Evolutionary conservation across 2,797 vertebrate species (phyloP), one percentile per base, ranked within the genome.

Genomic region (Capromys pilorides): DNA sequence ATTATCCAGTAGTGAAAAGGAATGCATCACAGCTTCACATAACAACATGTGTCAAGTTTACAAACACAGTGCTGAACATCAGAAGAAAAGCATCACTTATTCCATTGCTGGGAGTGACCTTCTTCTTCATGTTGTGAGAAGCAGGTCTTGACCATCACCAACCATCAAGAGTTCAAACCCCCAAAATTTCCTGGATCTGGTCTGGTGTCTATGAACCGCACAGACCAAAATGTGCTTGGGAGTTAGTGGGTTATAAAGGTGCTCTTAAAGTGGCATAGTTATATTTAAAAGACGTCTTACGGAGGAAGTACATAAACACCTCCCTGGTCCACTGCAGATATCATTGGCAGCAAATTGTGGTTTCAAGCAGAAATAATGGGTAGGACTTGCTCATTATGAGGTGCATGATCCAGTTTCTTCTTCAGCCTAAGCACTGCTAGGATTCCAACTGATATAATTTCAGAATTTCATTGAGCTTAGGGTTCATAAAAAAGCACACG

Each of bases 311-410:
- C 19, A 39, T 54, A 45, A 78, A 67, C 13, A 1, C 4, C 49
- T 41, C 16, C 0, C 5, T 33, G 31, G 14, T 12, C 36, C 57
- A 19, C n/a, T 79, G 57, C 61, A n/a, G 33, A 84, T 28, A 66
- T 21, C 49, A 31, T 61, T 95, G 45, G 73, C 33, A 59, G 88
- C 12, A 71, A 45, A 26, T 16, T 88, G 18, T 22, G 28, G 57
- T 67, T 90, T 92, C n/a, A 85, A 86, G 57, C 33, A 80, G 82
- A 94, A 97, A 57, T 61, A 64, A 57, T 4, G 18, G 31, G 21
- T 24, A 36, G 33, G n/a, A 4, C 61, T 90, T 9, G 12, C 6
- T 92, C n/a, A 57, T 84, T 41, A 62, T 41, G 59, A 94, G 33
- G 8, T 31, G 0, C 0, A 0, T 71, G 49, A 45, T 51, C 54